Evolutionary conservation across 2,113 vertebrate genomes (phyloP).

Genomic region (Phyllostomus discolor): DNA sequence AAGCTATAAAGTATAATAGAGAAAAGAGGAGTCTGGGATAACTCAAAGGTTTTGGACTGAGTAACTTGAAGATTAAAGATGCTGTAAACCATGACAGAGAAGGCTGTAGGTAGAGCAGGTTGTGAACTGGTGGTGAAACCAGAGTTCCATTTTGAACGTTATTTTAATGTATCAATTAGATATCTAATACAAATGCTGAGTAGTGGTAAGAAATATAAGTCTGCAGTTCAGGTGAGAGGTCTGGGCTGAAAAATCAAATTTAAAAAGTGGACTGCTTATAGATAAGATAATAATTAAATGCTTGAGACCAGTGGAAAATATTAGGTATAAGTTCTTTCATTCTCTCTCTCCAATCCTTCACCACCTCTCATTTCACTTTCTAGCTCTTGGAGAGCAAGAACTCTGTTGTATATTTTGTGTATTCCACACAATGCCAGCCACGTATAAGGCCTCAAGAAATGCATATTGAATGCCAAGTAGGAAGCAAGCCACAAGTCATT

Average conservation of each 20-base stretch:
- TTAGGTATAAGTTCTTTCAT: not conserved
- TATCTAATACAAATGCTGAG: not conserved
- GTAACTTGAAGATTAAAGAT: not conserved
- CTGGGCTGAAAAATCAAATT: not conserved
- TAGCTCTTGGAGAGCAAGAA: not conserved
- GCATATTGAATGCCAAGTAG: not conserved
- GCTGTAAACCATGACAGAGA: not conserved
- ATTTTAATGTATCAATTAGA: not conserved
- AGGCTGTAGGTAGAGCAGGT: not conserved
- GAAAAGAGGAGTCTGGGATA: not conserved
- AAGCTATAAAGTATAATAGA: not conserved
- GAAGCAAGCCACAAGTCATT: conserved; percentile 6
- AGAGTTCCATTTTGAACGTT: not conserved
- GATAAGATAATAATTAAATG: not conserved
- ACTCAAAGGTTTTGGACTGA: not conserved
- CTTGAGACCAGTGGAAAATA: not conserved
- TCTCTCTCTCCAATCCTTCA: accelerated
- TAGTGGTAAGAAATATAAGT: not conserved
- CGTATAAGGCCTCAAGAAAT: not conserved
- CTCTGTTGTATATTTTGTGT: not conserved
- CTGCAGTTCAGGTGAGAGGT: not conserved
- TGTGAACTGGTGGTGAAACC: not conserved
- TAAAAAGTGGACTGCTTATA: not conserved
- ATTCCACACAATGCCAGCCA: not conserved
- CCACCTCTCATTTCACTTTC: not conserved